Evolutionary conservation across 2,113 vertebrate genomes (phyloP).

Genomic region (Daboia siamensis): DNA sequence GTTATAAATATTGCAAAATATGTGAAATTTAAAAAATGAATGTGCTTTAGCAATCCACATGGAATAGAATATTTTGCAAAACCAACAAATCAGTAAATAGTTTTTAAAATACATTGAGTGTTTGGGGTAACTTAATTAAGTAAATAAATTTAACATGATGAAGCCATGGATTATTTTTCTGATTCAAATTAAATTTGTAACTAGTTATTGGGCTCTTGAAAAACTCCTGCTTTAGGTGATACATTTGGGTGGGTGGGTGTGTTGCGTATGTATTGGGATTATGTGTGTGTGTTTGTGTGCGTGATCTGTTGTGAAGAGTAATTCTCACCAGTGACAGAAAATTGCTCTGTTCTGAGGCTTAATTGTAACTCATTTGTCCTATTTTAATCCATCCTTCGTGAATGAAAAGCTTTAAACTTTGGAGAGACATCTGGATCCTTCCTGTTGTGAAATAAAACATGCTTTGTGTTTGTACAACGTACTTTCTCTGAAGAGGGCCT

Average conservation of each 20-base stretch:
- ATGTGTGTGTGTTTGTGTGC: not conserved
- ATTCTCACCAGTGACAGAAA: conserved; percentile 18
- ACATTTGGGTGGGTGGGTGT: not conserved
- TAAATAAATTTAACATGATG: not conserved
- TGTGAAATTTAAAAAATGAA: not conserved
- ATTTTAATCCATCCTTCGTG: not conserved
- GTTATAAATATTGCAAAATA: conserved; percentile 26
- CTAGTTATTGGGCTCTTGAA: not conserved
- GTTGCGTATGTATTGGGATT: not conserved
- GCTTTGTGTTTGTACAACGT: conserved; percentile 3
- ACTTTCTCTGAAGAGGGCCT: not conserved
- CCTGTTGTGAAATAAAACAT: not conserved
- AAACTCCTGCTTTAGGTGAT: not conserved
- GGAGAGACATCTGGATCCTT: not conserved
- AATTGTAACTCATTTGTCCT: conserved; percentile 20
- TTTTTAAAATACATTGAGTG: not conserved
- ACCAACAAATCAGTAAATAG: not conserved
- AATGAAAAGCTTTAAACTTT: not conserved
- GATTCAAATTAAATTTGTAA: not conserved
- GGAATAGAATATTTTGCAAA: not conserved
- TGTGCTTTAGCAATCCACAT: not conserved
- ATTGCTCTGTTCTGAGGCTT: not conserved
- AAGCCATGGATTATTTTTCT: not conserved
- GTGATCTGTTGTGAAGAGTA: not conserved
- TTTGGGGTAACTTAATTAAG: conserved; percentile 1